Conservation (phyloP, 2,797 vertebrate genomes). For the Sparus aurata region DNA sequence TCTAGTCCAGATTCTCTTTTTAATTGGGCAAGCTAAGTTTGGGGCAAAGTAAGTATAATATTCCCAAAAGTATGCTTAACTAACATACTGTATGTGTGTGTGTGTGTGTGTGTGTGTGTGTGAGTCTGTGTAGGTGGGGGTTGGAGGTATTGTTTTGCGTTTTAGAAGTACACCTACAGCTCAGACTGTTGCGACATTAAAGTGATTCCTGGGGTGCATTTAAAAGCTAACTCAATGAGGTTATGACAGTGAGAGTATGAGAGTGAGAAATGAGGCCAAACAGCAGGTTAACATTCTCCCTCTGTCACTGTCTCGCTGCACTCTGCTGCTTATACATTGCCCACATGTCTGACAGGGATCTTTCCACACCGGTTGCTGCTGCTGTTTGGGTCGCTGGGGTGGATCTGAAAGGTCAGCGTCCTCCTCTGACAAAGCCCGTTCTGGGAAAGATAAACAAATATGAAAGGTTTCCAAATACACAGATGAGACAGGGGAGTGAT, state of each 20-base stretch:
- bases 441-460: constrained; percentile 67
- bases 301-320: constrained; percentile 44
- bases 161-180: constrained; percentile 34
- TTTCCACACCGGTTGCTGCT: constrained; percentile 48
- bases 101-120: neutral
- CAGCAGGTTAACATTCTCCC: constrained; percentile 63
- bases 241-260: constrained; percentile 30
- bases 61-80: constrained; percentile 26
- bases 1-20: neutral
- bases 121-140: neutral
- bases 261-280: constrained; percentile 58
- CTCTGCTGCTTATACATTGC: constrained; percentile 57
- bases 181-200: constrained; percentile 36
- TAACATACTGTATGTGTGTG: constrained; percentile 1
- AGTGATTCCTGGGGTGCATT: constrained; percentile 32
- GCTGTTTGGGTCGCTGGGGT: constrained; percentile 62
- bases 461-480: constrained; percentile 62
- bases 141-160: constrained; percentile 45
- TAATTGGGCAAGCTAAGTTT: constrained; percentile 42
- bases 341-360: constrained; percentile 55
- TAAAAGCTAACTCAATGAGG: constrained; percentile 34
- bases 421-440: constrained; percentile 43
- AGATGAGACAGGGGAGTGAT: constrained; percentile 40
- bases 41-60: constrained; percentile 21
- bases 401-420: constrained; percentile 70